Conservation (phyloP, 2,888 invertebrate genomes). For the Nycteola revayana region DNA sequence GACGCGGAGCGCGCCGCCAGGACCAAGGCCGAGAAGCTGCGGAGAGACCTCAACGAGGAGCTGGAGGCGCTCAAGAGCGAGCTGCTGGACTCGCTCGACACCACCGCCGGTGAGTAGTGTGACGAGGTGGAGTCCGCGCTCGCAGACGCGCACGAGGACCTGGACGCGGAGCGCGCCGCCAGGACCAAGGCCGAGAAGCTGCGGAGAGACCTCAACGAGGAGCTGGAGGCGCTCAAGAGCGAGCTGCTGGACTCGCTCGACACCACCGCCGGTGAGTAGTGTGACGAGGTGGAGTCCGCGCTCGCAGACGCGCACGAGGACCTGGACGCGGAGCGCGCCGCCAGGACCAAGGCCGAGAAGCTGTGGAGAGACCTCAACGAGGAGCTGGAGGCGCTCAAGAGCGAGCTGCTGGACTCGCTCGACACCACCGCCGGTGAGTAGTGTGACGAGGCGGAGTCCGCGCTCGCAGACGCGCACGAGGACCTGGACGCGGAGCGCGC, state of each 20-base stretch:
- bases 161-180: constrained; percentile 95
- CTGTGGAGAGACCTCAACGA: constrained; percentile 95
- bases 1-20: constrained; percentile 96
- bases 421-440: constrained; percentile 61
- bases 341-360: constrained; percentile 95
- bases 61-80: constrained; percentile 94
- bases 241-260: constrained; percentile 78
- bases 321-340: constrained; percentile 94
- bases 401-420: constrained; percentile 94
- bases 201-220: constrained; percentile 81
- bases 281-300: constrained; percentile 92
- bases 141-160: constrained; percentile 76
- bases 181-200: constrained; percentile 94
- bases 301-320: constrained; percentile 96
- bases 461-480: constrained; percentile 94
- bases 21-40: constrained; percentile 97
- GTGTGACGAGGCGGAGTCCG: too few species aligned
- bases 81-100: background rate
- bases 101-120: background rate
- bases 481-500: constrained; percentile 96
- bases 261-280: constrained; percentile 88
- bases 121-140: too few species aligned
- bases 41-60: constrained; percentile 94
- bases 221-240: constrained; percentile 92
- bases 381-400: constrained; percentile 96